A percentile compares a stretch with the other conserved stretches of the same genome.
phyloP scores from a whole-genome alignment of 1,140 invertebrate genomes.

The Archegozetes longisetosus region DNA sequence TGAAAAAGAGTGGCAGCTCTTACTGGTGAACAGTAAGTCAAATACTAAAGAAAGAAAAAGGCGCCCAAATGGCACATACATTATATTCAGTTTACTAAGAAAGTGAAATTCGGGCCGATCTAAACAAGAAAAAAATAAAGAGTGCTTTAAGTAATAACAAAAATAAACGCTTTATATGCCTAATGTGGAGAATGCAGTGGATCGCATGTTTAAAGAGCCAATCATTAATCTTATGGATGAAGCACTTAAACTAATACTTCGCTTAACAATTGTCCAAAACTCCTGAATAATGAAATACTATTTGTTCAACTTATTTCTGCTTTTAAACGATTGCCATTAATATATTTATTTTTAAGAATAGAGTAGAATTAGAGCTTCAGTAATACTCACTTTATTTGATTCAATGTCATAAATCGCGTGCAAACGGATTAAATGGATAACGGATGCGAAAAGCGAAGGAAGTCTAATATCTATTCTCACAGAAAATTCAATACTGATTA shows the following conservation, averaged over 20 bases:
- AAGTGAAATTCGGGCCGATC: too few species aligned
- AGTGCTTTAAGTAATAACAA: too few species aligned
- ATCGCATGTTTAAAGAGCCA: too few species aligned
- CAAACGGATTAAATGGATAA: neutral
- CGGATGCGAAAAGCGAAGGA: neutral
- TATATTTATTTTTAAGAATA: neutral
- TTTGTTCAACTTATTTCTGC: neutral
- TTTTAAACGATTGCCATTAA: neutral
- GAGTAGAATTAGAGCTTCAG: neutral
- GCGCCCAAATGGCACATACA: too few species aligned
- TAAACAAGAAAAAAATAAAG: too few species aligned
- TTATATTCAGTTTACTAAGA: too few species aligned
- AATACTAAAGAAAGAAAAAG: too few species aligned
- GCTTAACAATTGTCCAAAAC: neutral
- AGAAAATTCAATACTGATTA: neutral
- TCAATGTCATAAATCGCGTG: neutral
- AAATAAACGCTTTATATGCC: too few species aligned
- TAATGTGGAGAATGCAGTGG: too few species aligned
- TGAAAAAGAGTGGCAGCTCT: too few species aligned
- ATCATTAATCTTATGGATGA: neutral
- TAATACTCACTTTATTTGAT: neutral
- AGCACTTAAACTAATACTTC: neutral
- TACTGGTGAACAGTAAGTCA: too few species aligned
- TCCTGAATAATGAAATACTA: neutral
- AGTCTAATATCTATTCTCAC: neutral